Base-by-base conservation (phyloP, 2,888 invertebrate species). In the Gastracanthus pulcherrimus region DNA sequence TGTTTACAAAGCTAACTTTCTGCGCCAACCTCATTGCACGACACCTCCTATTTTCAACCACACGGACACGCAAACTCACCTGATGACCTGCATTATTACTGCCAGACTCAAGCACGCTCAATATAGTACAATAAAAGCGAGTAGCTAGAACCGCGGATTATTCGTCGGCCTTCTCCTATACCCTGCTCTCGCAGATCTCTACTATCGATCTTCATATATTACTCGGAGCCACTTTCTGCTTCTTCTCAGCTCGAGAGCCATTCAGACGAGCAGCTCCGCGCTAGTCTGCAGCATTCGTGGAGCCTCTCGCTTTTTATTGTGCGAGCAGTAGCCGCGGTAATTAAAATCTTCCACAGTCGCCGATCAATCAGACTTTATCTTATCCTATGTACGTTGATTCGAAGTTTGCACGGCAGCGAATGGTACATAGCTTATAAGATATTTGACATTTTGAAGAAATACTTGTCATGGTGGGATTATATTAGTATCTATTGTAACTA, bases 201-300 rank as follows among this genome's bases (percentile, higher is more conserved):
- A 48, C 51, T 70, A 77, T 77, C n/a, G 70, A 77, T 77, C 78
- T 71, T 71, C 71, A 41, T 71, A 78, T 66, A 66, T 64, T 62
- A 66, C 55, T 36, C 23, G 16, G 26, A 9, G 13, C 1, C 11
- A 29, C 67, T 45, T 31, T 9, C 45, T 16, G 45, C 67, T 45
- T 31, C n/a, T 29, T 16, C 41, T 29, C 36, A 31, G 38, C 34
- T 70, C 51, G 55, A 70, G 64, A 38, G 29, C 51, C 48, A 64
- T 71, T 78, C 62, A 64, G 29, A 76, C 36, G 31, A 41, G 36
- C 7, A 3, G 11, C 36, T 34, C 66, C n/a, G n/a, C n/a, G n/a
- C n/a, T n/a, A n/a, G n/a, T n/a, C n/a, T n/a, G n/a, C 29, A 29
- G 34, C 77, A 51, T 60, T 60, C 29, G 31, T 29, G 11, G 13